phyloP scores from a whole-genome alignment of 2,113 vertebrate species.

The Rhombomys opimus region DNA sequence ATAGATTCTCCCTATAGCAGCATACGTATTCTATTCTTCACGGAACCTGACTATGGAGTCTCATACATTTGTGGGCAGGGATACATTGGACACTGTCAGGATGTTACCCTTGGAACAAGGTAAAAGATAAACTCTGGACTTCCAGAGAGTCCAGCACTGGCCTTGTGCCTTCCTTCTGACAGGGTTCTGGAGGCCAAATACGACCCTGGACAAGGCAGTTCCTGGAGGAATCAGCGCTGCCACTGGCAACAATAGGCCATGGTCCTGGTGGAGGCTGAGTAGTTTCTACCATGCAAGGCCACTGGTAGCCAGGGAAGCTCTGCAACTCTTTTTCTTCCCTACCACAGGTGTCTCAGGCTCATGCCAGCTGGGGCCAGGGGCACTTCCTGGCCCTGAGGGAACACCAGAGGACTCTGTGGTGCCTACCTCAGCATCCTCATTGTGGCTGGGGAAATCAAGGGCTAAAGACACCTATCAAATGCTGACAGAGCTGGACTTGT shows the following conservation, averaged over 20 bases:
- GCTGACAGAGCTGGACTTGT: too few relatives aligned
- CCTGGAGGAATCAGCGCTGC: accelerated
- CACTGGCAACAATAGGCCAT: too few relatives aligned
- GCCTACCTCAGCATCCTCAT: accelerated
- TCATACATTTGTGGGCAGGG: too few relatives aligned
- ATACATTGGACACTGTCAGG: neutral
- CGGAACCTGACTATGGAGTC: neutral
- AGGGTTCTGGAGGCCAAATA: neutral
- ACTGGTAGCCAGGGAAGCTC: accelerated
- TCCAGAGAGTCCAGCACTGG: neutral
- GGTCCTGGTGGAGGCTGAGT: neutral
- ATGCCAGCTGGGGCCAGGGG: accelerated
- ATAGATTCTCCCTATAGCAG: accelerated
- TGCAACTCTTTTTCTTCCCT: accelerated
- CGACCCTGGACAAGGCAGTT: neutral
- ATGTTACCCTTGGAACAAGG: neutral
- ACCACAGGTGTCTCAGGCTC: too few relatives aligned
- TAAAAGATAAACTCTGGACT: neutral
- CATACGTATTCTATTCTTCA: neutral
- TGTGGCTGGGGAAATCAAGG: neutral
- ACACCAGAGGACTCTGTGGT: neutral
- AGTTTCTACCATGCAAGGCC: accelerated
- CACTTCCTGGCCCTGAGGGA: neutral
- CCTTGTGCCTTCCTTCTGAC: neutral
- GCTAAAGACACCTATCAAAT: neutral